Evolutionary conservation across 2,888 invertebrate genomes (phyloP).

Genomic region (Apamea sordens): DNA sequence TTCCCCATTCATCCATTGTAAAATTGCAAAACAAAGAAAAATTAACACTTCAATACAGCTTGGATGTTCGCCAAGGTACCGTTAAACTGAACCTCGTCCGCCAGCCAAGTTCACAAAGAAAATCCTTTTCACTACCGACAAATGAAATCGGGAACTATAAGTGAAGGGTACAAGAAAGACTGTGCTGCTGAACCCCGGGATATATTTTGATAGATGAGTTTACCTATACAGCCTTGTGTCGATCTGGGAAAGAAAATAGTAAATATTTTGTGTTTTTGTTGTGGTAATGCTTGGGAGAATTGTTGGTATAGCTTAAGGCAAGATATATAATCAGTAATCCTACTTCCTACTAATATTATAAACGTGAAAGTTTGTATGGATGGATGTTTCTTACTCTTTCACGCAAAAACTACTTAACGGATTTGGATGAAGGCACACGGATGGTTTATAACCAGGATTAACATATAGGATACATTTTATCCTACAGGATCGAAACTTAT

Average conservation of each 20-base stretch:
- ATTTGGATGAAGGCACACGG: no score
- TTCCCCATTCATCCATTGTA: constrained; percentile 12
- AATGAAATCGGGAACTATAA: constrained; percentile 70
- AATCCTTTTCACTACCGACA: constrained; percentile 55
- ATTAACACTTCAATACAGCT: constrained; percentile 60
- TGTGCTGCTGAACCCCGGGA: constrained; percentile 39
- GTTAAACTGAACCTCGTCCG: constrained; percentile 34
- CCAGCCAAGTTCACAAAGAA: constrained; percentile 52
- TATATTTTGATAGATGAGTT: constrained; percentile 63
- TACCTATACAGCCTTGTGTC: constrained; percentile 4
- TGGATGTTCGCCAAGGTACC: constrained; percentile 59
- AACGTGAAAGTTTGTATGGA: no score
- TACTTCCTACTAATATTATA: no score
- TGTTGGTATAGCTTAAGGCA: not conserved
- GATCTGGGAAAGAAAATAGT: constrained; percentile 23
- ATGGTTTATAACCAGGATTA: no score
- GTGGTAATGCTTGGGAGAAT: not conserved
- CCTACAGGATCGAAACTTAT: no score
- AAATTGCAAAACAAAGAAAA: constrained; percentile 48
- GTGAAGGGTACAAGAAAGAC: constrained; percentile 56
- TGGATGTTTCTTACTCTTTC: no score
- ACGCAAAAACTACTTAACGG: no score
- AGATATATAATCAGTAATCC: not conserved
- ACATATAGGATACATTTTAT: no score
- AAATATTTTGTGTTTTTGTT: constrained; percentile 24